Conservation (phyloP, 2,113 vertebrate genomes). For the Hypomesus transpacificus region DNA sequence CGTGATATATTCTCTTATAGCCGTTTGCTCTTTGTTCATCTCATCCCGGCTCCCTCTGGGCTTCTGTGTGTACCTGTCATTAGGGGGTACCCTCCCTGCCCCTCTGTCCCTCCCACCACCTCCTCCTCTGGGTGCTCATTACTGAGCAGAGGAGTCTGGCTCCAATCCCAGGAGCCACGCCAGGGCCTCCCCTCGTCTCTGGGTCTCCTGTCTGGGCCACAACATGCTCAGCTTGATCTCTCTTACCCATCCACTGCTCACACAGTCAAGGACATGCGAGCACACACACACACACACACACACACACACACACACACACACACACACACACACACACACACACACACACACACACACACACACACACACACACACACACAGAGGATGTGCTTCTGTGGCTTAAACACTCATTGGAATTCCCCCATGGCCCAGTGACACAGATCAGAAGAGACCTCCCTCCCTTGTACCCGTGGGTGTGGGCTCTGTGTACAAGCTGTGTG, state of each 20-base stretch:
- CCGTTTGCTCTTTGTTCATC: background rate
- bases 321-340: background rate
- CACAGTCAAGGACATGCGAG: background rate
- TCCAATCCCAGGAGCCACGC: constrained; percentile 38
- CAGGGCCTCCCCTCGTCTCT: constrained; percentile 33
- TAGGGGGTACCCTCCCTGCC: constrained; percentile 37
- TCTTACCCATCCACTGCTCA: constrained; percentile 16
- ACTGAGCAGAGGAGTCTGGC: constrained; percentile 46
- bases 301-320: background rate
- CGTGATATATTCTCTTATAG: background rate
- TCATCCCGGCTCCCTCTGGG: constrained; percentile 13
- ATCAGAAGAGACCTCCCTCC: background rate
- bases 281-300: constrained; percentile 12
- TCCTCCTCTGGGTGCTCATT: constrained; percentile 67
- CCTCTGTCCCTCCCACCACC: constrained; percentile 29
- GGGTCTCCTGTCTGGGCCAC: constrained; percentile 41
- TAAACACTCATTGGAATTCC: constrained; percentile 10
- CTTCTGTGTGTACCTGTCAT: constrained; percentile 31
- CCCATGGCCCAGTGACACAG: background rate
- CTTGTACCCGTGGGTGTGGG: background rate
- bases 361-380: background rate
- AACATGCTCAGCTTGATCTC: constrained; percentile 22
- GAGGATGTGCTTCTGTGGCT: background rate
- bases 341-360: background rate
- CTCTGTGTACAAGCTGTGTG: background rate